Evolutionary conservation across 2,888 invertebrate genomes (phyloP).

Genomic region (Latheticus oryzae): DNA sequence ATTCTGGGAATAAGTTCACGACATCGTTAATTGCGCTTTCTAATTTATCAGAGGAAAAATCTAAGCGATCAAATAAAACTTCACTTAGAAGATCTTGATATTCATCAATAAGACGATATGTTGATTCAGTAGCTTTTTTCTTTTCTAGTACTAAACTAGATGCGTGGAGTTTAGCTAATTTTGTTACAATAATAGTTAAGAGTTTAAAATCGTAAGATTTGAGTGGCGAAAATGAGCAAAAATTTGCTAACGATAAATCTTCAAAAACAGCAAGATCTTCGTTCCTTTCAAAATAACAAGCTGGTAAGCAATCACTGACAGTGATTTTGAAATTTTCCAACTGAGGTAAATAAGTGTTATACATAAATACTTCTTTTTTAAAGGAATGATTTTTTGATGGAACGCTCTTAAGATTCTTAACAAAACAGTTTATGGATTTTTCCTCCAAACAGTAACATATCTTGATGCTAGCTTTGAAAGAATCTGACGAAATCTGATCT

Average conservation of each 20-base stretch:
- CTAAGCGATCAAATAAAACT: conserved; percentile 6
- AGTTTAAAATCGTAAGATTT: conserved; percentile 45
- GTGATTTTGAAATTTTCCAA: conserved; percentile 55
- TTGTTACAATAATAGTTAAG: conserved; percentile 46
- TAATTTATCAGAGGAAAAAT: no score
- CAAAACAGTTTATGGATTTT: conserved; percentile 46
- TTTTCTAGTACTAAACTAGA: conserved; percentile 58
- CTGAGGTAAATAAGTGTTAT: conserved; percentile 59
- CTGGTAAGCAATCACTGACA: conserved; percentile 54
- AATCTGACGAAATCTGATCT: no score
- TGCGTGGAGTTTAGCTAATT: conserved; percentile 56
- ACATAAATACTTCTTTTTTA: conserved; percentile 62
- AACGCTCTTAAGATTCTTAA: no score
- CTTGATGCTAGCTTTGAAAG: no score
- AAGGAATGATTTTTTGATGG: no score
- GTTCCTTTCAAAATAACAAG: conserved; percentile 58
- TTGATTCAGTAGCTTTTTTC: no score
- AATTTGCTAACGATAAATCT: conserved; percentile 53
- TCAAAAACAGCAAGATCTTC: conserved; percentile 62
- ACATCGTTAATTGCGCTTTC: conserved; percentile 10
- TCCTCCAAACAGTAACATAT: conserved; percentile 25
- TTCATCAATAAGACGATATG: conserved; percentile 50
- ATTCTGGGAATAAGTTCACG: conserved; percentile 15
- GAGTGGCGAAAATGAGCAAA: conserved; percentile 30
- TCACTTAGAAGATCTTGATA: conserved; percentile 50